Percentiles rank a stretch among this genome's conserved stretches.
These are phyloP conservation scores for Glandiceps talaboti DNA, from an alignment of 53 echinoderm and acorn worm genomes.

Conservation along the genomic window DNA sequence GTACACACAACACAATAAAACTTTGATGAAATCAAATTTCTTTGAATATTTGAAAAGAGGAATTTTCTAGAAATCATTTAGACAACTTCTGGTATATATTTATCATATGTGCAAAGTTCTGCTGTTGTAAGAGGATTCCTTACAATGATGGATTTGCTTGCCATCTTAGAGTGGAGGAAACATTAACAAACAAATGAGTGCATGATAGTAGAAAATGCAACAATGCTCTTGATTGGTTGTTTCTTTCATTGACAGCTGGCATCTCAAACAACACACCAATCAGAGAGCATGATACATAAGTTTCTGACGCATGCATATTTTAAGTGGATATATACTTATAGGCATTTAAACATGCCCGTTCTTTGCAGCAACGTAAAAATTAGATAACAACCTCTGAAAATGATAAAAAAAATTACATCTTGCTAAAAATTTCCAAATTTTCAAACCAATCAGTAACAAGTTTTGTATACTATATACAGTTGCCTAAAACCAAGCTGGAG, in stretches of 20 bases:
- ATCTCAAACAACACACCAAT: background rate
- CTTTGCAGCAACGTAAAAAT: background rate
- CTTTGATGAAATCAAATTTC: background rate
- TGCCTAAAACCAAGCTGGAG: background rate
- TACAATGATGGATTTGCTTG: background rate
- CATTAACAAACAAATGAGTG: background rate
- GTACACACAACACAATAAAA: background rate
- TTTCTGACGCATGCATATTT: background rate
- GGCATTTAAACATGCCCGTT: background rate
- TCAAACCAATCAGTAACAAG: background rate
- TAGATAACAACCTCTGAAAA: background rate
- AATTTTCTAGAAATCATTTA: background rate
- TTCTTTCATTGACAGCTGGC: background rate
- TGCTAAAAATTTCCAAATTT: background rate
- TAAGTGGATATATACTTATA: too few species aligned
- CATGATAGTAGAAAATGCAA: background rate
- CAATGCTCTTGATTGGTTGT: background rate
- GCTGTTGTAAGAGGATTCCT: too few species aligned
- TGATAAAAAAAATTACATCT: background rate
- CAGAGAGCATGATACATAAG: background rate
- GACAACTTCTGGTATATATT: background rate
- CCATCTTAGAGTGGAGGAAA: background rate
- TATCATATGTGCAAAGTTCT: background rate
- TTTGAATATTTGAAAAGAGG: background rate
- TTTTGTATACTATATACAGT: background rate